Evolutionary conservation across 1,140 invertebrate species (phyloP).

Genomic region (Orchesella cincta): DNA sequence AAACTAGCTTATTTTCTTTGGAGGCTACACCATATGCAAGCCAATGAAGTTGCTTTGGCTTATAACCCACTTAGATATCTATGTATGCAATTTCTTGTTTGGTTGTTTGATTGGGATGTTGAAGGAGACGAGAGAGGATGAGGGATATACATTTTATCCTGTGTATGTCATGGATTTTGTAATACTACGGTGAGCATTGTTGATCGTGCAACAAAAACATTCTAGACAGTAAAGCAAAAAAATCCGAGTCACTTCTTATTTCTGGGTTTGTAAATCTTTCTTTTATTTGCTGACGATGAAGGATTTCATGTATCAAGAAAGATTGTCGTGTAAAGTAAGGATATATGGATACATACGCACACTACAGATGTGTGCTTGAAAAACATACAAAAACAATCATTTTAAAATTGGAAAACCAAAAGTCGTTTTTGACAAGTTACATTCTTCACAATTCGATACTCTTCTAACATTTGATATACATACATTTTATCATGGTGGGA

Average conservation of each 20-base stretch:
- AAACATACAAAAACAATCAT: too few species aligned
- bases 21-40: neutral
- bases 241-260: neutral
- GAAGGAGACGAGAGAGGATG: neutral
- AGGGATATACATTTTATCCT: neutral
- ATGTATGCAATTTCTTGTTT: too few species aligned
- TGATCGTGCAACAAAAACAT: neutral
- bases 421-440: too few species aligned
- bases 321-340: too few species aligned
- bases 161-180: constrained; percentile 2
- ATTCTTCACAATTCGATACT: too few species aligned
- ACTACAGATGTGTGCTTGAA: too few species aligned
- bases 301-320: too few species aligned
- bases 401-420: too few species aligned
- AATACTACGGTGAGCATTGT: neutral
- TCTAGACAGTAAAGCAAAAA: neutral
- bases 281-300: constrained; percentile 15
- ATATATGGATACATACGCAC: too few species aligned
- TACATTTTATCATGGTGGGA: too few species aligned
- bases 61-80: neutral
- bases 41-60: constrained; percentile 3
- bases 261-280: neutral
- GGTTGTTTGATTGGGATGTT: neutral
- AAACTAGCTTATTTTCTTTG: too few species aligned
- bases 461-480: too few species aligned